Evolutionary conservation across 2,797 vertebrate genomes (phyloP), one percentile per base, ranked within the genome.

Genomic region (Galaxias olidus): DNA sequence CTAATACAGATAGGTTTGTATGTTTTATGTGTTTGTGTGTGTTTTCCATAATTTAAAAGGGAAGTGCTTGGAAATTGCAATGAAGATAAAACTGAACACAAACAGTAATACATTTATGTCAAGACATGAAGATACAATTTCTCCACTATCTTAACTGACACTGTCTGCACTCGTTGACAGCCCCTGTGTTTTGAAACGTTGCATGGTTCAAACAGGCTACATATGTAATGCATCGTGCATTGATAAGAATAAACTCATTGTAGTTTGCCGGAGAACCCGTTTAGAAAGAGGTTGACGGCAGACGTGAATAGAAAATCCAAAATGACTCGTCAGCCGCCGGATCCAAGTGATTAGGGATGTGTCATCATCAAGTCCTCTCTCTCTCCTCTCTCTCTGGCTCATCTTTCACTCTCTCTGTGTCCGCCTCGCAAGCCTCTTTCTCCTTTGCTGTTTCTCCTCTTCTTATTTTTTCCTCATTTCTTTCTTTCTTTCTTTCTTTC

Each of bases 301-400:
- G 46, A 69, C n/a, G 59, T 72, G 61, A 18, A 72, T 49, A 18
- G 61, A 59, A 65, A 70, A 59, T 61, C 61, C 45, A 3, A 54
- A 75, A 77, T 65, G 49, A 52, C 62, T 74, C 14, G 17, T 15
- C 56, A 41, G 47, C 60, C 53, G 51, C 15, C 12, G 57, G 61
- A 59, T 68, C 55, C 57, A 45, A 70, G 72, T 66, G 49, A 76
- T 82, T 71, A 57, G 65, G 70, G 62, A 68, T 41, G 65, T 74
- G 74, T 77, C 73, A 71, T 78, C 69, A 55, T 63, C 45, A 60
- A 61, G 15, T 74, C 59, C 47, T 61, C 47, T 70, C 61, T 61
- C 52, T 19, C 41, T 17, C 14, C 57, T 69, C 69, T 63, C 30
- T 30, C 30, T 30, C 6, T 30, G 6, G 30, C 30, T 30, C 30